Conservation (phyloP, 64 coral and sea anemone genomes). For the Stichodactyla helianthus region DNA sequence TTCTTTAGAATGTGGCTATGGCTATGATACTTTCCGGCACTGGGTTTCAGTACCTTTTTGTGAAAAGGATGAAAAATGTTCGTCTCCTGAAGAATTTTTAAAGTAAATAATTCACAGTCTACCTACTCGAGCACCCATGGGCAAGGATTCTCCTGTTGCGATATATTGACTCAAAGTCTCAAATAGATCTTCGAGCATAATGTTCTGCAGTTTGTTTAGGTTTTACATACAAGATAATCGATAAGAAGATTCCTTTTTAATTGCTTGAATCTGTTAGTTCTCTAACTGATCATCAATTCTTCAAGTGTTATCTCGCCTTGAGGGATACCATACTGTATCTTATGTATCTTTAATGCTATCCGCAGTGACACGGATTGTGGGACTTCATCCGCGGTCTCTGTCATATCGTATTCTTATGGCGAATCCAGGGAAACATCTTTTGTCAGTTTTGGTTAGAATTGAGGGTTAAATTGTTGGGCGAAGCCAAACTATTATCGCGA, state of each 20-base stretch:
- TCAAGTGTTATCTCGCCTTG: neutral
- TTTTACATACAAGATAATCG: neutral
- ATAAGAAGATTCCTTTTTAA: neutral
- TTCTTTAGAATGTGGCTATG: too few relatives aligned
- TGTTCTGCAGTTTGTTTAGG: too few relatives aligned
- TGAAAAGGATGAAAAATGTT: too few relatives aligned
- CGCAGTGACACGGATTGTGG: neutral
- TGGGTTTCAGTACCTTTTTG: too few relatives aligned
- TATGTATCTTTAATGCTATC: neutral
- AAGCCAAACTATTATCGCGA: slow-evolving; percentile 7
- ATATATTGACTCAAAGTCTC: too few relatives aligned
- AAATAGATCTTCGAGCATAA: too few relatives aligned
- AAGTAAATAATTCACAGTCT: too few relatives aligned
- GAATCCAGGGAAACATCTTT: neutral
- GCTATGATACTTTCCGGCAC: too few relatives aligned
- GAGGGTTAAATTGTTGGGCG: slow-evolving; percentile 4
- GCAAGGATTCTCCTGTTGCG: too few relatives aligned
- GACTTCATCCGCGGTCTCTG: neutral
- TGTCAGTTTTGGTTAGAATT: slow-evolving; percentile 6
- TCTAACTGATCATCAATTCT: neutral
- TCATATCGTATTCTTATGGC: neutral
- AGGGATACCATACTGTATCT: neutral
- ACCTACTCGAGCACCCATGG: too few relatives aligned
- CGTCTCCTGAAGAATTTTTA: too few relatives aligned
- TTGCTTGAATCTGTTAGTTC: neutral